Percentiles rank a stretch among this genome's conserved stretches.
Conservation (phyloP, 2,113 vertebrate species). For the Pterocles gutturalis region DNA sequence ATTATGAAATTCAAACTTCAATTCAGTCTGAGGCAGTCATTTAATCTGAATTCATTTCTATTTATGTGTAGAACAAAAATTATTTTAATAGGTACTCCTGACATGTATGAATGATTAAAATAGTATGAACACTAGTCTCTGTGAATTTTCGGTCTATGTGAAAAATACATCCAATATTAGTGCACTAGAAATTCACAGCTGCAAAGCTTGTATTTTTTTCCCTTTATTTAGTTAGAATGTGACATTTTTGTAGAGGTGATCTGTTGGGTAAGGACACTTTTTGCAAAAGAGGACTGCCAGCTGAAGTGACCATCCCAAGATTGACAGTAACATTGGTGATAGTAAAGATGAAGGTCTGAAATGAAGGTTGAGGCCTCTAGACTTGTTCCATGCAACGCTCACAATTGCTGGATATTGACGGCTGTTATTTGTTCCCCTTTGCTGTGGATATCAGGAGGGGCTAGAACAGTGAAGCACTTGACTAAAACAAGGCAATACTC, state of each 20-base stretch:
- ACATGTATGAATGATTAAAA: neutral
- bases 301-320: neutral
- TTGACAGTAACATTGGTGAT: neutral
- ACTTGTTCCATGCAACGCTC: fast-evolving
- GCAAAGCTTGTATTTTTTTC: neutral
- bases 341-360: neutral
- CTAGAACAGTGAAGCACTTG: neutral
- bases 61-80: neutral
- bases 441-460: neutral
- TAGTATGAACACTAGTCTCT: neutral
- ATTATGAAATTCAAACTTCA: constrained; percentile 18
- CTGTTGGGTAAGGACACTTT: neutral
- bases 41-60: neutral
- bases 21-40: neutral
- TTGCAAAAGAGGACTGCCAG: neutral
- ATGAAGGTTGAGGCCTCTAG: neutral
- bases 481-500: neutral
- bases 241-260: neutral
- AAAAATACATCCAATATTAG: neutral
- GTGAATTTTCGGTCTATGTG: neutral
- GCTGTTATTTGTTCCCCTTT: neutral
- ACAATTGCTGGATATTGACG: neutral
- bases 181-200: neutral
- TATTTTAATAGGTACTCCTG: neutral
- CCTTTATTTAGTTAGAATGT: neutral